Percentiles rank a stretch among this genome's conserved stretches.
Conservation (phyloP, 2,888 invertebrate species). For the Aspidapion aeneum region DNA sequence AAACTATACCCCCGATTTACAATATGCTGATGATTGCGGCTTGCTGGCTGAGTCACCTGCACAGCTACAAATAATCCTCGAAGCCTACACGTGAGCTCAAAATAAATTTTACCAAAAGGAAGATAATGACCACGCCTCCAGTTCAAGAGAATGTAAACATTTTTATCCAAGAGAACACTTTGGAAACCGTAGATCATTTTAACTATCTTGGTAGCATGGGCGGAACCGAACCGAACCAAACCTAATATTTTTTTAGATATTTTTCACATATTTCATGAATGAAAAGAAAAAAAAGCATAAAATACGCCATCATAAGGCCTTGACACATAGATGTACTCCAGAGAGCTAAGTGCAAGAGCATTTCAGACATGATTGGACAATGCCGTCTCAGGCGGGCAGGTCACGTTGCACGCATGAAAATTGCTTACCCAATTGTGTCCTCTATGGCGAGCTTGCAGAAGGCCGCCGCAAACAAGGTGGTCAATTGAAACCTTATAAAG, state of each 20-base stretch:
- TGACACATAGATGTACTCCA: neutral
- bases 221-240: neutral
- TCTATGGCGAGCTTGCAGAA: constrained; percentile 3
- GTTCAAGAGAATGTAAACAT: neutral
- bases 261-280: too few species aligned
- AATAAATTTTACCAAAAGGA: neutral
- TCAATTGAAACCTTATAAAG: constrained; percentile 7
- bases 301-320: neutral
- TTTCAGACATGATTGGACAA: neutral
- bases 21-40: constrained; percentile 4
- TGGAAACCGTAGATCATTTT: neutral
- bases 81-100: constrained; percentile 2
- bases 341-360: constrained; percentile 6
- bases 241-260: too few species aligned
- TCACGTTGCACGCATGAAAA: neutral
- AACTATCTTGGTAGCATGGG: constrained; percentile 9
- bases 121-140: constrained; percentile 5
- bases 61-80: constrained; percentile 1
- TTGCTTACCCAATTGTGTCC: constrained; percentile 8
- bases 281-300: too few species aligned
- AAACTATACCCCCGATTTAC: constrained; percentile 4
- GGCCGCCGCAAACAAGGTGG: constrained; percentile 8
- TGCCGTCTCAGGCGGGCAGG: neutral
- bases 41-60: neutral
- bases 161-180: neutral